phyloP scores from a whole-genome alignment of 2,113 vertebrate species.

The human (Homo sapiens) region DNA sequence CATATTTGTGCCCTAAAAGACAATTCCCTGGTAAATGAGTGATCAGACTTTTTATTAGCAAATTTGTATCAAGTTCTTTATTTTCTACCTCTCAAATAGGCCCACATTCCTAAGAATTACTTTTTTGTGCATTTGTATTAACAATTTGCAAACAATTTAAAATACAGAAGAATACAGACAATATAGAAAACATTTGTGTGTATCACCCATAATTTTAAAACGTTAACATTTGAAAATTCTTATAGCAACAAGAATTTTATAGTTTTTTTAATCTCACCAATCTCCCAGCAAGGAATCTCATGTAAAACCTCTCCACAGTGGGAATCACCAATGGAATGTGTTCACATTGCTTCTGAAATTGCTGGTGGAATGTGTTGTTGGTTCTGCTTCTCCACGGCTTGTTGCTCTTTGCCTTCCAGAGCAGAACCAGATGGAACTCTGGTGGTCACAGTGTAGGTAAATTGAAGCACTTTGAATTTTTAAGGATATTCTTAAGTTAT shows the following conservation, averaged over 20 bases:
- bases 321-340: background rate
- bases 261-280: background rate
- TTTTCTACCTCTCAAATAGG: background rate
- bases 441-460: background rate
- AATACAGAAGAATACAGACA: constrained; percentile 16
- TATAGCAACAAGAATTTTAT: background rate
- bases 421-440: constrained; percentile 37
- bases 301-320: background rate
- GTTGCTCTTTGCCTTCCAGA: constrained; percentile 13
- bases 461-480: constrained; percentile 34
- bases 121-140: background rate
- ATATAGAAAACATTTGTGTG: background rate
- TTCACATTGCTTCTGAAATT: constrained; percentile 16
- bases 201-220: constrained; percentile 32
- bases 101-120: constrained; percentile 3
- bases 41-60: constrained; percentile 35
- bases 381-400: constrained; percentile 11
- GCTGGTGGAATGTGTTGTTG: constrained; percentile 11
- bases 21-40: constrained; percentile 88
- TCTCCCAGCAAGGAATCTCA: background rate
- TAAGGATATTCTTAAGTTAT: constrained; percentile 15
- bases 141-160: constrained; percentile 1
- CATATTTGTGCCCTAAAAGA: constrained; percentile 94
- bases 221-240: constrained; percentile 3
- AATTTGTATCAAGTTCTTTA: constrained; percentile 46